phyloP scores from a whole-genome alignment of 2,113 vertebrate genomes.

The Alligator mississippiensis region DNA sequence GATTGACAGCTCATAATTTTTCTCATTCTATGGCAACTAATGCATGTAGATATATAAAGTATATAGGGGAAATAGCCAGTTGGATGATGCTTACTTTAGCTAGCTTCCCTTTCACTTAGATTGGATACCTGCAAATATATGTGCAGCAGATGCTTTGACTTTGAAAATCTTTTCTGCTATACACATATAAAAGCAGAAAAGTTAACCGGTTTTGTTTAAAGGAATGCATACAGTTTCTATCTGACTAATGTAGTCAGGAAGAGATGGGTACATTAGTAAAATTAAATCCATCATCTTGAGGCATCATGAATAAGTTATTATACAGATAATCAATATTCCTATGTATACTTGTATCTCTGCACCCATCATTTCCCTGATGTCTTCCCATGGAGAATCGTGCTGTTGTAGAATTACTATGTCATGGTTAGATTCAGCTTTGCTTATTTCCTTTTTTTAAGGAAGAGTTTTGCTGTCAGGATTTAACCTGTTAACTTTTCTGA shows the following conservation, averaged over 20 bases:
- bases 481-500: conserved; percentile 5
- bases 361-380: background rate
- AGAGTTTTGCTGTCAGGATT: background rate
- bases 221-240: background rate
- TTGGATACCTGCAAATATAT: background rate
- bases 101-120: background rate
- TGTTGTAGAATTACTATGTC: background rate
- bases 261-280: background rate
- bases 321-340: background rate
- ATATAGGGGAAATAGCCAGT: background rate
- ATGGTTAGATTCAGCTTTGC: background rate
- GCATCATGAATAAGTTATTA: background rate
- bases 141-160: background rate
- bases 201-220: background rate
- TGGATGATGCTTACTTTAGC: background rate
- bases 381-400: background rate
- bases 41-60: background rate
- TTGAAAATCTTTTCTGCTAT: background rate
- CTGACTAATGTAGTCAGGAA: background rate
- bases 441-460: background rate
- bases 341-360: background rate
- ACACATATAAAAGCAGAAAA: background rate
- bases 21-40: accelerated
- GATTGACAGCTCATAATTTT: background rate
- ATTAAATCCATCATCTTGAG: background rate